Conservation (phyloP, 2,113 vertebrate genomes). For the Vulpes ferrilata region DNA sequence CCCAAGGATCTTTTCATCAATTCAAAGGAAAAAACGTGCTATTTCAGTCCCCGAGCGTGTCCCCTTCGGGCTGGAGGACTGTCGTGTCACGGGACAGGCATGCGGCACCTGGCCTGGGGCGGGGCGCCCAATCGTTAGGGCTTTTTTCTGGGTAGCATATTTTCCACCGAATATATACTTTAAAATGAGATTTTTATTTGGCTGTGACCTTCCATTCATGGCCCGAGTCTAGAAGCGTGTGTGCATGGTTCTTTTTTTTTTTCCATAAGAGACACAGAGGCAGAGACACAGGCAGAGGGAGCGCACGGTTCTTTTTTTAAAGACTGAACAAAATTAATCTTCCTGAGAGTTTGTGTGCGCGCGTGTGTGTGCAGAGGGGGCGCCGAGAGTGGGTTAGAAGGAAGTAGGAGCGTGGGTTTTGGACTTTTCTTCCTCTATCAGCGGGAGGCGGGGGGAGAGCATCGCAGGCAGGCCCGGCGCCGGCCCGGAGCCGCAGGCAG, state of each 20-base stretch:
- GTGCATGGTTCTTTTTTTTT: too few species aligned
- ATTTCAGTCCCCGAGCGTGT: constrained; percentile 48
- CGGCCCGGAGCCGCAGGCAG: fast-evolving
- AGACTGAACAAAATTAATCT: background rate
- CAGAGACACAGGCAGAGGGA: too few species aligned
- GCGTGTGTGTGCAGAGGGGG: background rate
- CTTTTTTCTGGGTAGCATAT: background rate
- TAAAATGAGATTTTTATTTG: constrained; percentile 22
- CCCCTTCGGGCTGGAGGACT: background rate
- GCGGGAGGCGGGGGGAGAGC: background rate
- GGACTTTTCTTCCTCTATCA: background rate
- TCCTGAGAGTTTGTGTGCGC: background rate
- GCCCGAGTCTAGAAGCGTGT: background rate
- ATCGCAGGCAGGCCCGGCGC: background rate
- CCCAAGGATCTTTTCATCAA: constrained; percentile 79
- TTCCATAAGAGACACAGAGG: too few species aligned
- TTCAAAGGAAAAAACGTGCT: constrained; percentile 78
- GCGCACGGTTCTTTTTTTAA: background rate
- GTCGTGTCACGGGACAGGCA: background rate
- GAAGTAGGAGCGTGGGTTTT: background rate
- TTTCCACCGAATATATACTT: background rate
- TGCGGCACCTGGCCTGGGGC: background rate
- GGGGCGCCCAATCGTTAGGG: background rate
- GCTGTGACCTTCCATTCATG: background rate
- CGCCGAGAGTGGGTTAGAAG: background rate